A percentile compares a stretch with the other conserved stretches of the same genome.
phyloP scores from a whole-genome alignment of 2,113 vertebrate species.

The Hippopotamus amphibius region DNA sequence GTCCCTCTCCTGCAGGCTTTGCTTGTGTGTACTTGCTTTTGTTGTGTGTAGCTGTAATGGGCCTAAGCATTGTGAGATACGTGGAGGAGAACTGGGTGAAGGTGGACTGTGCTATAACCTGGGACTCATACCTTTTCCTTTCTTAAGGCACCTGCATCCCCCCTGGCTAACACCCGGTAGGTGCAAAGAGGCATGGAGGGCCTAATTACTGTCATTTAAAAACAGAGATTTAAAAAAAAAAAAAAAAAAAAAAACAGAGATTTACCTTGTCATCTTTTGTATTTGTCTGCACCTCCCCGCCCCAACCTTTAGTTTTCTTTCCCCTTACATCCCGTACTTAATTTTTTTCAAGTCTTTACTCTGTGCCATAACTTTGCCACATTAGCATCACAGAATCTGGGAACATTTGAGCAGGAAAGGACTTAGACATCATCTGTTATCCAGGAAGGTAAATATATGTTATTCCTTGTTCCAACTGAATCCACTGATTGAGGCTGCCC shows the following conservation, averaged over 20 bases:
- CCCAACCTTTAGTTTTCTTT: neutral
- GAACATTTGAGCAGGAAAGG: neutral
- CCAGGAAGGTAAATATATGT: neutral
- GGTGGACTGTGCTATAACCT: neutral
- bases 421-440: neutral
- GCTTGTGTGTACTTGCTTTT: neutral
- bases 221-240: neutral
- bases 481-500: neutral
- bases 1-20: neutral
- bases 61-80: neutral
- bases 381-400: neutral
- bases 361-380: neutral
- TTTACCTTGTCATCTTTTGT: neutral
- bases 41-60: accelerated
- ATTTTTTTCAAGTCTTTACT: neutral
- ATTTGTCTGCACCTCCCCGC: neutral
- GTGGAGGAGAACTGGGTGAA: neutral
- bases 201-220: neutral
- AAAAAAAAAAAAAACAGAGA: neutral
- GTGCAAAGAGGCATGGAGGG: neutral
- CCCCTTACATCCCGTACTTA: neutral
- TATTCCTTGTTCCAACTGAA: constrained; percentile 21
- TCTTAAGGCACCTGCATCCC: no score
- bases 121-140: neutral
- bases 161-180: neutral